These are phyloP conservation scores for Callionymus lyra DNA, from an alignment of 2,113 vertebrate species.

Conservation along the genomic window DNA sequence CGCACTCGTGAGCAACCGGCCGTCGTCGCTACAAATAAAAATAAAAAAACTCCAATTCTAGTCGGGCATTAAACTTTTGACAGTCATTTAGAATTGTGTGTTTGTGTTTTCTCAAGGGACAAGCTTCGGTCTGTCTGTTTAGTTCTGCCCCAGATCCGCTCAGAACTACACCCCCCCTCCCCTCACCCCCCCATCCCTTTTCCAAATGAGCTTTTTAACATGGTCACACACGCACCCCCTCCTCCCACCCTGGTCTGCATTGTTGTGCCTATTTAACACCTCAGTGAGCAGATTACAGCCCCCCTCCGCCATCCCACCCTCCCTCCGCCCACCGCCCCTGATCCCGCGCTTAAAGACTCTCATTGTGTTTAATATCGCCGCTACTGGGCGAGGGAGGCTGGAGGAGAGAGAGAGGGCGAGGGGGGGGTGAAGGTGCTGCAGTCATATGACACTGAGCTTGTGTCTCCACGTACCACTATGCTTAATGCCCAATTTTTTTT, in stretches of 20 bases:
- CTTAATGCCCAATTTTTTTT: conserved; percentile 11
- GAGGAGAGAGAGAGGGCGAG: too few relatives aligned
- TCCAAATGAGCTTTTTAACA: conserved; percentile 60
- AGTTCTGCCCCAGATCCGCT: conserved; percentile 49
- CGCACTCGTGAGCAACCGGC: too few relatives aligned
- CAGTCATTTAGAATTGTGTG: neutral
- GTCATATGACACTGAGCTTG: conserved; percentile 54
- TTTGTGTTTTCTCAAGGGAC: conserved; percentile 23
- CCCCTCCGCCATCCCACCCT: conserved; percentile 9
- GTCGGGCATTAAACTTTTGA: too few relatives aligned
- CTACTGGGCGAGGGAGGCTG: conserved; percentile 43
- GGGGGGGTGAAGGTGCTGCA: conserved; percentile 24
- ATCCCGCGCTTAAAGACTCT: conserved; percentile 63
- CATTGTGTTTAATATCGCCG: conserved; percentile 67
- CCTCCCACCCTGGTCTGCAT: conserved; percentile 48
- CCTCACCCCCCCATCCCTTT: conserved; percentile 29
- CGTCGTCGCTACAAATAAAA: too few relatives aligned
- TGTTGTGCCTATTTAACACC: conserved; percentile 69
- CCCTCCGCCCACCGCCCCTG: conserved; percentile 34
- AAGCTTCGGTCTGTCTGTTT: conserved; percentile 33
- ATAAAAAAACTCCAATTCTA: too few relatives aligned
- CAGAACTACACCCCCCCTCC: conserved; percentile 50
- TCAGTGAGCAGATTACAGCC: conserved; percentile 63
- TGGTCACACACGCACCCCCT: conserved; percentile 22
- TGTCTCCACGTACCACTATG: conserved; percentile 19